phyloP scores from a whole-genome alignment of 1,140 invertebrate genomes.

The Adelges cooleyi region DNA sequence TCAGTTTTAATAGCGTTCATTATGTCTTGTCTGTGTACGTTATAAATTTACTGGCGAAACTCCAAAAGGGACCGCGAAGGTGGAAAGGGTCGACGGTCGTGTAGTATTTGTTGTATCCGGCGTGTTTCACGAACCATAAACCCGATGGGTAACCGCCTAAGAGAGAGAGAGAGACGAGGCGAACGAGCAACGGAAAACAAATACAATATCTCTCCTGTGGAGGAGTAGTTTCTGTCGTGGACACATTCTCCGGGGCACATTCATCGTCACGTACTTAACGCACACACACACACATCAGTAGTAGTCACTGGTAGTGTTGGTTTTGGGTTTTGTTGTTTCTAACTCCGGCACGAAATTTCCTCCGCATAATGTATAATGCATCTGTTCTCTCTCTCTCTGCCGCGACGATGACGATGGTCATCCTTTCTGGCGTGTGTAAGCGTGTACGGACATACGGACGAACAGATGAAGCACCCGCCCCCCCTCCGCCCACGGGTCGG shows the following conservation, averaged over 20 bases:
- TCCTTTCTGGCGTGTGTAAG: not conserved
- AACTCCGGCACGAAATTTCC: too few species aligned
- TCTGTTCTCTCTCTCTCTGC: too few species aligned
- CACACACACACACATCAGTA: too few species aligned
- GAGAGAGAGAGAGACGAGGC: too few species aligned
- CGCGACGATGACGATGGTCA: slow-evolving; percentile 2
- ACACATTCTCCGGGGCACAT: not conserved
- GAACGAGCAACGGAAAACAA: not conserved
- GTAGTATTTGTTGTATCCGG: too few species aligned
- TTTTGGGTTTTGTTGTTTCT: too few species aligned
- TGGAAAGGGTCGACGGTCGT: too few species aligned
- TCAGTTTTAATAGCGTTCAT: slow-evolving; percentile 29
- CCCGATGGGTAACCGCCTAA: not conserved
- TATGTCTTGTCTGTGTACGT: slow-evolving; percentile 23
- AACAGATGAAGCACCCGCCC: not conserved
- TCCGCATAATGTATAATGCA: too few species aligned
- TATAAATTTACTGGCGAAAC: slow-evolving; percentile 25
- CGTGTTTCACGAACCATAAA: slow-evolving; percentile 11
- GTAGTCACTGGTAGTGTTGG: too few species aligned
- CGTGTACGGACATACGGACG: not conserved
- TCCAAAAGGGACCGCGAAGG: not conserved
- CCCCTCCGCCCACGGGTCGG: too few species aligned
- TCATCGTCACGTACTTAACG: not conserved
- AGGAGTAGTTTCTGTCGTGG: too few species aligned
- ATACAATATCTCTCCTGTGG: not conserved